phyloP scores from a whole-genome alignment of 2,113 vertebrate genomes.

The Daubentonia madagascariensis region DNA sequence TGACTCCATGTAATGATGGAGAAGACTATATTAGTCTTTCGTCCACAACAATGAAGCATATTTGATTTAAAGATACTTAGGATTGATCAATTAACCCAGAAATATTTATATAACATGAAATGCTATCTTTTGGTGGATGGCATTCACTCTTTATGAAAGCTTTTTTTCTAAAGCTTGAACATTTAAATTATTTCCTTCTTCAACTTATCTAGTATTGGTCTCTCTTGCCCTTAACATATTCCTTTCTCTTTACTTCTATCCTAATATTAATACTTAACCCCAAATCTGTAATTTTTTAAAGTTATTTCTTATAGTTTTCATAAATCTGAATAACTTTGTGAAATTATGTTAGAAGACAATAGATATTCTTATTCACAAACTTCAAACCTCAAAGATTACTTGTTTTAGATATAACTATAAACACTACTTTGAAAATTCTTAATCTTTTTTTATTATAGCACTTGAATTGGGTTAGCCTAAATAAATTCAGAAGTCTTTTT shows the following conservation, averaged over 20 bases:
- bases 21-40: not conserved
- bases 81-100: not conserved
- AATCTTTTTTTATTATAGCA: not conserved
- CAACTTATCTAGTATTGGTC: not conserved
- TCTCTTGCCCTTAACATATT: not conserved
- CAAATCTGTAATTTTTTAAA: not conserved
- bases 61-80: not conserved
- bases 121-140: not conserved
- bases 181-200: not conserved
- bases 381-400: not conserved
- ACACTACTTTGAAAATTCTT: not conserved
- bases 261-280: not conserved
- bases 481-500: not conserved
- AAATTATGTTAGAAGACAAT: not conserved
- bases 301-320: not conserved
- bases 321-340: not conserved
- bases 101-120: not conserved
- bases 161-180: not conserved
- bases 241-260: not conserved
- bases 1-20: not conserved
- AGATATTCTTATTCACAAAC: slow-evolving; percentile 1
- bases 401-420: not conserved
- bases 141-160: not conserved
- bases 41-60: not conserved
- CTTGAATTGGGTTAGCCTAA: not conserved